Evolutionary conservation across 2,797 vertebrate species (phyloP).

Genomic region (Botia almorhae): DNA sequence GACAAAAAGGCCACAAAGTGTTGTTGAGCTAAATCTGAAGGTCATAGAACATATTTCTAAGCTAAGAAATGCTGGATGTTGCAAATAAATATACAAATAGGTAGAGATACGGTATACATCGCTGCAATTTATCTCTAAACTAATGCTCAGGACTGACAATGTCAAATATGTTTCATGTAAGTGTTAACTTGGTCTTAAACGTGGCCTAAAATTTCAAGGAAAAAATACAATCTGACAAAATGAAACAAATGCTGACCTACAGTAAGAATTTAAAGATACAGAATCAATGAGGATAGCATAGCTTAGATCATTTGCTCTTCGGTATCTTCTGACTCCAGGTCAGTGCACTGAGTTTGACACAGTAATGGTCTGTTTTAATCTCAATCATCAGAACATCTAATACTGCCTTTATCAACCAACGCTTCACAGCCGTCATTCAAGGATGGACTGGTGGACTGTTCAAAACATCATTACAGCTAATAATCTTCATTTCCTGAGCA

Average conservation of each 20-base stretch:
- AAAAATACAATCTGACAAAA: neutral
- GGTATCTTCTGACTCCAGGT: neutral
- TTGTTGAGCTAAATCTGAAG: constrained; percentile 24
- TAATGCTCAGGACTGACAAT: neutral
- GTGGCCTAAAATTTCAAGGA: neutral
- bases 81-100: neutral
- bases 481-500: constrained; percentile 61
- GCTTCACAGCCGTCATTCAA: constrained; percentile 36
- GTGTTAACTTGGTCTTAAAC: neutral
- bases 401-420: constrained; percentile 41
- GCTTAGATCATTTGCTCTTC: neutral
- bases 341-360: no score
- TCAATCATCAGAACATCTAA: neutral
- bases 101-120: neutral
- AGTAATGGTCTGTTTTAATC: neutral
- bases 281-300: neutral
- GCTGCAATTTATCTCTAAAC: neutral
- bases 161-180: no score
- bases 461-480: constrained; percentile 54
- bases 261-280: neutral
- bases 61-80: neutral
- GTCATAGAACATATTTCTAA: constrained; percentile 27
- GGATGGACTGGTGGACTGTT: constrained; percentile 30
- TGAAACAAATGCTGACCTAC: neutral
- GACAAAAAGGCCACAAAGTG: constrained; percentile 39